phyloP scores from a whole-genome alignment of 2,888 invertebrate species.

The Orthosia cruda region DNA sequence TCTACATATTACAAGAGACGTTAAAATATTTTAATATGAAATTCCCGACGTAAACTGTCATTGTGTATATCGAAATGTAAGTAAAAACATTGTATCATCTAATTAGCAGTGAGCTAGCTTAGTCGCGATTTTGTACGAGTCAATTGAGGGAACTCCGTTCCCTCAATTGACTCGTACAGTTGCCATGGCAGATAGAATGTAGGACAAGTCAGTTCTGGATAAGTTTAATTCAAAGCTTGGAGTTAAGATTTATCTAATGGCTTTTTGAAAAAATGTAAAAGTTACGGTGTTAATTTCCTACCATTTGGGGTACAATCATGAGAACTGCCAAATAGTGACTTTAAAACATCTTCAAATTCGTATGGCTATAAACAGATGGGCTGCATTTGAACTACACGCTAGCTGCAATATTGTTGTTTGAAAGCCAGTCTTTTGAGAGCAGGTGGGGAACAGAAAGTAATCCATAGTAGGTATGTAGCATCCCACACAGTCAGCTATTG shows the following conservation, averaged over 20 bases:
- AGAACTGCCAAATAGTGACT: no score
- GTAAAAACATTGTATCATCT: conserved; percentile 48
- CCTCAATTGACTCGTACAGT: no score
- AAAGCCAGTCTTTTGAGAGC: no score
- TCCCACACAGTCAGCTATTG: no score
- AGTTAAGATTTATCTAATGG: not conserved
- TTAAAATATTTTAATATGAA: conserved; percentile 5
- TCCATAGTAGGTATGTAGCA: no score
- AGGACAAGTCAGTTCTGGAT: not conserved
- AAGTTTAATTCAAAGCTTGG: not conserved
- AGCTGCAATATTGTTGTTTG: no score
- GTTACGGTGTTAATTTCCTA: no score
- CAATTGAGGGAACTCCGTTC: not conserved
- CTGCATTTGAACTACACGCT: no score
- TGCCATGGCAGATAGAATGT: not conserved
- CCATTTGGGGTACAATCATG: no score
- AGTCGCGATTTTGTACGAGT: conserved; percentile 9
- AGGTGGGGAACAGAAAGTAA: conserved; percentile 10
- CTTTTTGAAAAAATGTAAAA: no score
- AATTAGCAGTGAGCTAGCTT: conserved; percentile 31
- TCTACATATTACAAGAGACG: conserved; percentile 4
- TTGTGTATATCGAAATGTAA: conserved; percentile 17
- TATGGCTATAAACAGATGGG: no score
- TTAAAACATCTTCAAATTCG: no score
- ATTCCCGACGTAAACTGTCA: conserved; percentile 1